phyloP scores from a whole-genome alignment of 2,888 invertebrate genomes.

The Oeneis ivallda region DNA sequence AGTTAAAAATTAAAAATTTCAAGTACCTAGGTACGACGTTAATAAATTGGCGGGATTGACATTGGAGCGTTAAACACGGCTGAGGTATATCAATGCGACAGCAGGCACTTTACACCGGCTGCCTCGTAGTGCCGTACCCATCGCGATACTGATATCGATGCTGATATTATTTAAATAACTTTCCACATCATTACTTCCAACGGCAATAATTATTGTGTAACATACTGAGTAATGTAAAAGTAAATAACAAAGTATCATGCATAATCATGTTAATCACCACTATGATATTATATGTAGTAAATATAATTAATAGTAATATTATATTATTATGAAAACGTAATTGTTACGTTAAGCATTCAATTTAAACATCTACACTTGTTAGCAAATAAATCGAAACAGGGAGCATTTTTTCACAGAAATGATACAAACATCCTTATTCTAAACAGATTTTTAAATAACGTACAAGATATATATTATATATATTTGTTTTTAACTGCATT shows the following conservation, averaged over 20 bases:
- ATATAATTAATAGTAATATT: too few relatives aligned
- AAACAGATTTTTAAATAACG: too few relatives aligned
- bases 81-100: slow-evolving; percentile 38
- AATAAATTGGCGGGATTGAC: slow-evolving; percentile 29
- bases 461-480: too few relatives aligned
- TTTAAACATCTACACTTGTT: too few relatives aligned
- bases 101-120: slow-evolving; percentile 41
- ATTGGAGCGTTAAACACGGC: slow-evolving; percentile 32
- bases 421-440: too few relatives aligned
- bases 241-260: background rate
- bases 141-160: background rate
- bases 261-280: too few relatives aligned
- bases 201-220: background rate
- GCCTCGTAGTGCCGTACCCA: slow-evolving; percentile 36
- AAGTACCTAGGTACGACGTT: background rate
- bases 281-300: too few relatives aligned
- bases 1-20: background rate
- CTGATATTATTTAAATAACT: background rate
- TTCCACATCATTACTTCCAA: background rate
- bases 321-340: too few relatives aligned
- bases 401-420: too few relatives aligned
- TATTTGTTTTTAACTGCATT: too few relatives aligned
- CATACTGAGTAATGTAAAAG: background rate
- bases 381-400: too few relatives aligned
- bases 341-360: too few relatives aligned